Evolutionary conservation across 2,888 invertebrate genomes (phyloP), one percentile per base, ranked within the genome.

Genomic region (Synergus itoensis): DNA sequence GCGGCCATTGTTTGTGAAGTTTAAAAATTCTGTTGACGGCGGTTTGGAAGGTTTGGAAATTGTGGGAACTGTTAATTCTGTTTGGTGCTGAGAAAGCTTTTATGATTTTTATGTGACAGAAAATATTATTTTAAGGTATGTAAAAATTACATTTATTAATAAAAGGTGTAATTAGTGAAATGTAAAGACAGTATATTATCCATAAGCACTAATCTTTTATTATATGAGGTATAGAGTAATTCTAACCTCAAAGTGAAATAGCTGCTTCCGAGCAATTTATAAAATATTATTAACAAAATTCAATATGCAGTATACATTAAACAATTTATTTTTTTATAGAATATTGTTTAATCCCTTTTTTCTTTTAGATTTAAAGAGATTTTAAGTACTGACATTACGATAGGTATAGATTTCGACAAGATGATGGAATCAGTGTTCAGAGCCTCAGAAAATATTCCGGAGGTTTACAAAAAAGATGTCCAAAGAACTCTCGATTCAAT

Each of bases 381-480:
- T 21, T 60, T 21, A 12, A 60, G 5, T 4, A 60, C 21, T 21
- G 11, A 60, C 11, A 60, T 0, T 60, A 21, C 18, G 21, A 53
- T 36, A 73, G 53, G 48, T 11, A 12, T 18, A 40, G 36, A n/a
- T 40, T 53, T 43, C 5, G 43, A 16, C 16, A 73, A 57, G 36
- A n/a, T 53, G n/a, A 28, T 53, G n/a, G 53, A 53, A 28, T 28
- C 48, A 53, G 28, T 53, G 9, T 53, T 28, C n/a, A 36, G 11
- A 53, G 28, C 4, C n/a, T 5, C 28, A 9, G 53, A 36, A n/a
- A 18, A 36, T 53, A 40, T 73, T 57, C 73, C 73, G 1, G 36
- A 36, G 4, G n/a, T 53, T n/a, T 57, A 53, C n/a, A 48, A 73
- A 40, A 53, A 53, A 36, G 53, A 73, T 53, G 73, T 73, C 28